Conservation (phyloP, 2,113 vertebrate genomes). For the Sinosuthora webbiana region DNA sequence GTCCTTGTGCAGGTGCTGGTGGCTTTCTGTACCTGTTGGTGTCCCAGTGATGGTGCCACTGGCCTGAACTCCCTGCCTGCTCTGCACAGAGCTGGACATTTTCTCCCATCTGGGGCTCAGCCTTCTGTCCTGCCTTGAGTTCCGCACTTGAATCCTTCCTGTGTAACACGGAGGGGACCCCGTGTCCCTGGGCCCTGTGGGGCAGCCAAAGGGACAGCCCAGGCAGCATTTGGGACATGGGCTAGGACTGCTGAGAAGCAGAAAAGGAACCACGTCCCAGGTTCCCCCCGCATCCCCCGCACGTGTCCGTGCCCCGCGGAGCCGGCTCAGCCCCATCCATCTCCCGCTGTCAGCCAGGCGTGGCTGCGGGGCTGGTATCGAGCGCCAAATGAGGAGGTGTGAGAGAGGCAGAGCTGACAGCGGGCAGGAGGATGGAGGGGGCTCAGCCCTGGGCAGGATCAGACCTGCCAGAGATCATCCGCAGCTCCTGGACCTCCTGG, state of each 20-base stretch:
- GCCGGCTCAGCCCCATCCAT: background rate
- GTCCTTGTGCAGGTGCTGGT: accelerated
- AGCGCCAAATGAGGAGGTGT: slow-evolving; percentile 33
- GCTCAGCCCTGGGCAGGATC: background rate
- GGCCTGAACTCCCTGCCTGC: background rate
- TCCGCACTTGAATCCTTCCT: accelerated
- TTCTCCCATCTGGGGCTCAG: background rate
- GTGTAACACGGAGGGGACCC: accelerated
- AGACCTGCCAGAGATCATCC: accelerated
- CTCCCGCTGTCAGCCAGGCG: background rate
- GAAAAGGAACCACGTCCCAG: background rate
- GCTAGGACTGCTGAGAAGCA: accelerated
- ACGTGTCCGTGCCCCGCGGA: accelerated
- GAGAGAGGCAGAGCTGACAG: slow-evolving; percentile 34
- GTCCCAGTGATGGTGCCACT: background rate
- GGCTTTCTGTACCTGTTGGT: background rate
- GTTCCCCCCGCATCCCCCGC: accelerated
- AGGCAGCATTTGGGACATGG: background rate
- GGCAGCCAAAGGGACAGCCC: background rate
- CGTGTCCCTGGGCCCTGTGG: accelerated
- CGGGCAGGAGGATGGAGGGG: background rate
- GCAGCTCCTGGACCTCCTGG: background rate
- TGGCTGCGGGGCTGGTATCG: background rate
- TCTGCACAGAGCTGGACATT: background rate
- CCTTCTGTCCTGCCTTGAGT: background rate